phyloP scores from a whole-genome alignment of 2,113 vertebrate genomes.

The Lamprologus lemairii region DNA sequence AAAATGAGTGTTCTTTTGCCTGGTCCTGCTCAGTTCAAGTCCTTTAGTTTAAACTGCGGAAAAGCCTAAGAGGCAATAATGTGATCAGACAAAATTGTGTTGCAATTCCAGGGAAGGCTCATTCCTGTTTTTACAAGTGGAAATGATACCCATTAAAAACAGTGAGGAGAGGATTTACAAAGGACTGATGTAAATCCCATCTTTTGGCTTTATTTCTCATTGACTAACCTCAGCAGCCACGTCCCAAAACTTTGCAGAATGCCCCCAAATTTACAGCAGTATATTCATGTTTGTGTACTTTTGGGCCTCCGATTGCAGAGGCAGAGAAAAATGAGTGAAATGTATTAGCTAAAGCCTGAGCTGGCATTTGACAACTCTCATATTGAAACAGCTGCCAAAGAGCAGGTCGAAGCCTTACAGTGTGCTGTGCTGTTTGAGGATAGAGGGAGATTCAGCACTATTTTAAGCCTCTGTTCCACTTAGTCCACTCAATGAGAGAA shows the following conservation, averaged over 20 bases:
- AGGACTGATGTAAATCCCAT: background rate
- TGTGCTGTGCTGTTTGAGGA: background rate
- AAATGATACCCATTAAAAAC: background rate
- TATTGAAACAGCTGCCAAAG: conserved; percentile 31
- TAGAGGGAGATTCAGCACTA: conserved; percentile 19
- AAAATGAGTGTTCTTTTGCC: background rate
- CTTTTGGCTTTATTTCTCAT: background rate
- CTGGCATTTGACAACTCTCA: conserved; percentile 13
- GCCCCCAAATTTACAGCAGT: background rate
- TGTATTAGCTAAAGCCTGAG: background rate
- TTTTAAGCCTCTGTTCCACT: conserved; percentile 51
- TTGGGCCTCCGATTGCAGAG: fast-evolving
- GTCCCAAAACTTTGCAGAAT: background rate
- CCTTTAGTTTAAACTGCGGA: background rate
- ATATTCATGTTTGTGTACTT: background rate
- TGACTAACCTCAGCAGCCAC: background rate
- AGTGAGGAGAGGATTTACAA: background rate
- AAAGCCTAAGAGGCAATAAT: background rate
- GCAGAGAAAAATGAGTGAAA: background rate
- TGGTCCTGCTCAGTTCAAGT: background rate
- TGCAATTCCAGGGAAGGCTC: background rate
- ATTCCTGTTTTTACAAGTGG: background rate
- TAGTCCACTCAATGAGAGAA: conserved; percentile 24
- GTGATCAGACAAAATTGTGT: background rate
- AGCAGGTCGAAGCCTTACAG: conserved; percentile 7